A percentile compares a stretch with the other conserved stretches of the same genome.
Conservation (phyloP, 2,113 vertebrate species). For the Alethe diademata region DNA sequence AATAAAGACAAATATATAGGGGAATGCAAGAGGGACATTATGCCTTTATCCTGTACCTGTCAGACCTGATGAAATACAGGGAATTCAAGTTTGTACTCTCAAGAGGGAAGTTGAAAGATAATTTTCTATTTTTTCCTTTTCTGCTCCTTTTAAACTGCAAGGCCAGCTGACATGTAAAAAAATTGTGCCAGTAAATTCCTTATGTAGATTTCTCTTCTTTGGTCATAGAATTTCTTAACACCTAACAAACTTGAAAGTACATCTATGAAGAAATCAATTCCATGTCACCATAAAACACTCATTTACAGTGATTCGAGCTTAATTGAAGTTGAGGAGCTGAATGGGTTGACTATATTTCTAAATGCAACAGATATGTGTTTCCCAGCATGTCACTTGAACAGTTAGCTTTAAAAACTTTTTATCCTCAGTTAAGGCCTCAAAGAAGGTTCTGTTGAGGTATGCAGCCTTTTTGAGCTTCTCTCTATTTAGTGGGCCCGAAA, state of each 20-base stretch:
- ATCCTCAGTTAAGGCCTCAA: neutral
- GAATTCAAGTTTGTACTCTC: neutral
- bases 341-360: neutral
- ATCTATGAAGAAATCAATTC: neutral
- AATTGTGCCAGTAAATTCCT: neutral
- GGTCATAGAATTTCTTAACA: neutral
- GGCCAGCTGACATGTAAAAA: neutral
- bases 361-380: neutral
- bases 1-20: neutral
- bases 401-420: neutral
- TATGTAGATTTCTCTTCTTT: neutral
- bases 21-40: rapidly evolving
- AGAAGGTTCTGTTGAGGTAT: neutral
- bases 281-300: neutral
- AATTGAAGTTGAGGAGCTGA: neutral
- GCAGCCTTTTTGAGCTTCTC: neutral
- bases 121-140: neutral
- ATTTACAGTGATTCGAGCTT: neutral
- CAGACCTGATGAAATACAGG: neutral
- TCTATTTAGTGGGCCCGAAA: neutral
- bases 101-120: neutral
- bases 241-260: neutral
- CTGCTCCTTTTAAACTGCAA: neutral
- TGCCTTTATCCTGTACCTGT: neutral
- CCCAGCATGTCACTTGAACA: neutral